Conservation (phyloP, 2,888 invertebrate genomes). For the Tupiocoris notatus region DNA sequence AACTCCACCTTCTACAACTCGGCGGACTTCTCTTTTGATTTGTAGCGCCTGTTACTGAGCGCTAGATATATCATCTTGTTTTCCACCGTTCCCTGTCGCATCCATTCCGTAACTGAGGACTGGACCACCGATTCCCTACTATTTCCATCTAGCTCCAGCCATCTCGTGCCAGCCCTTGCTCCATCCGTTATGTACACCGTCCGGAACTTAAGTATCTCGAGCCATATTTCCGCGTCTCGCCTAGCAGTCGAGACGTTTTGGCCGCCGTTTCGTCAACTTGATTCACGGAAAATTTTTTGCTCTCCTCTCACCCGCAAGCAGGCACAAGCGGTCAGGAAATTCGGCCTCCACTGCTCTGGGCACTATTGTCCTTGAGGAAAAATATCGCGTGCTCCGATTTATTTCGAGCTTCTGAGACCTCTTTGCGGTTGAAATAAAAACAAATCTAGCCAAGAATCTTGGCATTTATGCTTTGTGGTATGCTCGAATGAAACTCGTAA, state of each 20-base stretch:
- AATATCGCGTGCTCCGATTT: not conserved
- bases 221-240: slow-evolving; percentile 12
- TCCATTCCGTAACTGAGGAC: slow-evolving; percentile 20
- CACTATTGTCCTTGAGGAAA: not conserved
- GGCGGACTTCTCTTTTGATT: slow-evolving; percentile 29
- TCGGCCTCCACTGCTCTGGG: not conserved
- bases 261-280: not conserved
- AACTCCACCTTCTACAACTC: slow-evolving; percentile 23
- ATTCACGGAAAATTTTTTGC: not conserved
- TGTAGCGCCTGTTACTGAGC: slow-evolving; percentile 39
- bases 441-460: not conserved
- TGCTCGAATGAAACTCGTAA: too few species aligned
- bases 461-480: not conserved
- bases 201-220: slow-evolving; percentile 14
- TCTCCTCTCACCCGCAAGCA: not conserved
- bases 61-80: slow-evolving; percentile 39
- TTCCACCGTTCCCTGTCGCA: slow-evolving; percentile 6
- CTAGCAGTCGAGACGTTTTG: not conserved
- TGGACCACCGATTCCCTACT: too few species aligned
- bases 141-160: not conserved
- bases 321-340: not conserved
- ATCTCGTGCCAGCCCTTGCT: not conserved
- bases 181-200: slow-evolving; percentile 1
- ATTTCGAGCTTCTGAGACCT: not conserved
- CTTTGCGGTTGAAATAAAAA: not conserved